Percentiles rank a stretch among this genome's conserved stretches.
Conservation (phyloP, 2,888 invertebrate species). For the Drosophila differens region DNA sequence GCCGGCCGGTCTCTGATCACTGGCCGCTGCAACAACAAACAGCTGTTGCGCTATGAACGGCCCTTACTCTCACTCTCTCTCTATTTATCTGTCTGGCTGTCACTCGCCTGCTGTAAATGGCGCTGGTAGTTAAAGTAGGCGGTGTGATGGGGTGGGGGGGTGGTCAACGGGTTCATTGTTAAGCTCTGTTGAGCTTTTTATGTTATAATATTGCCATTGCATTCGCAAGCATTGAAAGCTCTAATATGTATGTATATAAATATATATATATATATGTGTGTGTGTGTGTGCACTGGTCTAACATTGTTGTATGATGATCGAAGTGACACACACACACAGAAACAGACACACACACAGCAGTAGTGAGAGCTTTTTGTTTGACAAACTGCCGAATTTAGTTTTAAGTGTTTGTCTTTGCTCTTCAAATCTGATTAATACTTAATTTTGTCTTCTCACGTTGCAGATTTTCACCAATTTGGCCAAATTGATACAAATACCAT, state of each 20-base stretch:
- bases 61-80: background rate
- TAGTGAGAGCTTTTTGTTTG: background rate
- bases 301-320: background rate
- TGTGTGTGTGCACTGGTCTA: background rate
- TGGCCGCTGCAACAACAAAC: constrained; percentile 16
- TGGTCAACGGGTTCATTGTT: background rate
- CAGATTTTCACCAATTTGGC: constrained; percentile 73
- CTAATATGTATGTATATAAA: background rate
- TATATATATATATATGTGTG: background rate
- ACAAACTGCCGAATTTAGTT: background rate
- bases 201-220: background rate
- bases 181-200: background rate
- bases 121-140: background rate
- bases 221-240: background rate
- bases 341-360: background rate
- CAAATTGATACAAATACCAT: constrained; percentile 59
- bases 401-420: background rate
- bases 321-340: background rate
- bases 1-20: constrained; percentile 25
- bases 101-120: background rate
- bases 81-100: background rate
- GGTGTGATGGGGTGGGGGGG: background rate
- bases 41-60: constrained; percentile 37
- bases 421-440: constrained; percentile 2
- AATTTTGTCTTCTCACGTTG: constrained; percentile 26